Percentiles rank a stretch among this genome's conserved stretches.
Evolutionary conservation across 2,113 vertebrate genomes (phyloP).

Genomic region (Phycodurus eques): DNA sequence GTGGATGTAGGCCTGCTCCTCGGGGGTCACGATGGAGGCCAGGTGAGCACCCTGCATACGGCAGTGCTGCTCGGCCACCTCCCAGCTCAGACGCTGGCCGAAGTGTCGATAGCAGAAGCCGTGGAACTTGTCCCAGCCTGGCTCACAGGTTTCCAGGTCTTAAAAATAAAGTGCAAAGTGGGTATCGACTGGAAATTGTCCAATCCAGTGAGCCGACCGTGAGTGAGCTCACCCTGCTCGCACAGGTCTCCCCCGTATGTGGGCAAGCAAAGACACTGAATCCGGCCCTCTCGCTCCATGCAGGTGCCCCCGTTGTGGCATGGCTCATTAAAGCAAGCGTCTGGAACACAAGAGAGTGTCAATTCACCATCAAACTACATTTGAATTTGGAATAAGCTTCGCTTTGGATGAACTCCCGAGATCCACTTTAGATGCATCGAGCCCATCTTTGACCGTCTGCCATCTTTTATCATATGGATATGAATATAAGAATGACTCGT

Average conservation of each 20-base stretch:
- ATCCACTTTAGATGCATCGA: neutral
- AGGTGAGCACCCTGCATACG: slow-evolving; percentile 83
- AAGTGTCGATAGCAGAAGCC: slow-evolving; percentile 92
- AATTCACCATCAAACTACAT: slow-evolving; percentile 1
- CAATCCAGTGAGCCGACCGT: too few relatives aligned
- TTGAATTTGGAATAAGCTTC: neutral
- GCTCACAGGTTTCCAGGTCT: slow-evolving; percentile 82
- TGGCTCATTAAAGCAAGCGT: slow-evolving; percentile 81
- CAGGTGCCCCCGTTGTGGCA: slow-evolving; percentile 94
- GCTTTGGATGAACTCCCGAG: neutral
- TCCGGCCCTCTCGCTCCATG: slow-evolving; percentile 52
- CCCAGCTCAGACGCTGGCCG: slow-evolving; percentile 84
- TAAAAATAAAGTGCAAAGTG: neutral
- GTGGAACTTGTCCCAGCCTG: slow-evolving; percentile 88
- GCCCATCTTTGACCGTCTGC: neutral
- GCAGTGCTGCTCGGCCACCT: slow-evolving; percentile 87
- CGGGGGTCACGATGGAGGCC: slow-evolving; percentile 85
- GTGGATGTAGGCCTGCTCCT: slow-evolving; percentile 90
- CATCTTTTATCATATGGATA: neutral
- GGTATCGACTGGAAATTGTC: neutral
- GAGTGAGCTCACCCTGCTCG: slow-evolving; percentile 73
- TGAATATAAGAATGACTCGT: neutral
- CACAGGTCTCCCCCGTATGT: slow-evolving; percentile 86
- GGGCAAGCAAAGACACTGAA: slow-evolving; percentile 86
- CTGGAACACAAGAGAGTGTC: slow-evolving; percentile 71